Percentiles rank a stretch among this genome's conserved stretches.
Conservation (phyloP, 2,888 invertebrate species). For the Drepana falcataria region DNA sequence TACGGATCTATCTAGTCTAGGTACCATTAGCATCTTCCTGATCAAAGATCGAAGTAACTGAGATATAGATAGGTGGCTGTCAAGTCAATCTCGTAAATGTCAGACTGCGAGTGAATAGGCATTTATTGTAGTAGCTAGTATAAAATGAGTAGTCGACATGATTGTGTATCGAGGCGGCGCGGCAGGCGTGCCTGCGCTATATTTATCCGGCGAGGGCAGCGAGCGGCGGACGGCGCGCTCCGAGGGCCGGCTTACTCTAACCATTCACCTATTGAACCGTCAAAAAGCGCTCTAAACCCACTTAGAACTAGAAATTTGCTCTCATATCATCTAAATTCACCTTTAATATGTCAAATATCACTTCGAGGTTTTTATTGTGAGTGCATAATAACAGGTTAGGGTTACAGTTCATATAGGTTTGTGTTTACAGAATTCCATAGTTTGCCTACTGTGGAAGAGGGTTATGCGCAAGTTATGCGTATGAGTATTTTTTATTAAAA, state of each 20-base stretch:
- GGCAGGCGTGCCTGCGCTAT: constrained; percentile 70
- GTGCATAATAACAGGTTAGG: too few relatives aligned
- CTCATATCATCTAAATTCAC: too few relatives aligned
- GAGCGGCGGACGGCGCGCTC: constrained; percentile 32
- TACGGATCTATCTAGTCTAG: too few relatives aligned
- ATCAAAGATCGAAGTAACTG: too few relatives aligned
- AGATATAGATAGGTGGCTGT: not conserved
- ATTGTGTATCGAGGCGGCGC: constrained; percentile 58
- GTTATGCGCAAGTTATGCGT: too few relatives aligned
- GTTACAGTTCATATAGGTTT: too few relatives aligned
- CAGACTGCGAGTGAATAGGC: constrained; percentile 21
- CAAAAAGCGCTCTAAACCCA: constrained; percentile 9
- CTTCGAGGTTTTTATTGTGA: too few relatives aligned
- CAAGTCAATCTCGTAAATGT: constrained; percentile 8
- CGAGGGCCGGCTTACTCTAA: constrained; percentile 48
- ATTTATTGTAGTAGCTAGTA: constrained; percentile 24
- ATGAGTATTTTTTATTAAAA: too few relatives aligned
- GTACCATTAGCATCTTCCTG: too few relatives aligned
- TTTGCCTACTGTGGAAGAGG: too few relatives aligned
- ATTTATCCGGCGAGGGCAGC: constrained; percentile 71
- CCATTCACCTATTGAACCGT: constrained; percentile 52
- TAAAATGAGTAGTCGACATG: constrained; percentile 56
- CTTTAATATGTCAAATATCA: too few relatives aligned
- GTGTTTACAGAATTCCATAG: too few relatives aligned
- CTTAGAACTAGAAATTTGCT: not conserved